Percentiles rank a stretch among this genome's conserved stretches.
Evolutionary conservation across 2,888 invertebrate species (phyloP).

Genomic region (Galeruca laticollis): DNA sequence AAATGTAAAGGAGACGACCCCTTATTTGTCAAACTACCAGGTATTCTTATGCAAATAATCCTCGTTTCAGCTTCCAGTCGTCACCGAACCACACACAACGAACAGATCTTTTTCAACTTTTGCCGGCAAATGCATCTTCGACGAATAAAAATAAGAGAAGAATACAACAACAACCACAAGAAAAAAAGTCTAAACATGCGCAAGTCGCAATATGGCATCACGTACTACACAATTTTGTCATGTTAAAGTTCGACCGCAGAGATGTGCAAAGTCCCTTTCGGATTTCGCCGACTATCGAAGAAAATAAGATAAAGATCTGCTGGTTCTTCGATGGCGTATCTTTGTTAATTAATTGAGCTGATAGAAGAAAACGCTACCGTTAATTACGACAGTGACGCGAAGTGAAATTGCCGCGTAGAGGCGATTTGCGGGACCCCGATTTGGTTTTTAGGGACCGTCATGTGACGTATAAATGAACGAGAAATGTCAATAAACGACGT

Average conservation of each 20-base stretch:
- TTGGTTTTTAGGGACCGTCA: slow-evolving; percentile 8
- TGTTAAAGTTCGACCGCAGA: slow-evolving; percentile 37
- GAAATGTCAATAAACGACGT: too few species aligned
- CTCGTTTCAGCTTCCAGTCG: slow-evolving; percentile 13
- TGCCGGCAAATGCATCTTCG: slow-evolving; percentile 19
- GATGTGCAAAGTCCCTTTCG: slow-evolving; percentile 36
- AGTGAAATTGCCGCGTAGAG: slow-evolving; percentile 15
- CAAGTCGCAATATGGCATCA: slow-evolving; percentile 44
- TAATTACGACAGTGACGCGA: slow-evolving; percentile 34
- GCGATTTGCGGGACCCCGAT: slow-evolving; percentile 30
- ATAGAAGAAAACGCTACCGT: slow-evolving; percentile 42
- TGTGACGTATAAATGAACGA: not conserved
- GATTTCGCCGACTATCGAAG: slow-evolving; percentile 38
- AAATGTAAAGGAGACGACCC: slow-evolving; percentile 7
- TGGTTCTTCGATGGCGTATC: slow-evolving; percentile 54
- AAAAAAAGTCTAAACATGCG: slow-evolving; percentile 37
- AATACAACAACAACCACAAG: slow-evolving; percentile 22
- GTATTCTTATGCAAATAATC: slow-evolving; percentile 31
- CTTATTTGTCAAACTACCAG: slow-evolving; percentile 23
- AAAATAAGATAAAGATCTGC: slow-evolving; percentile 54
- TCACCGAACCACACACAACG: slow-evolving; percentile 34
- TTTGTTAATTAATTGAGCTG: slow-evolving; percentile 60
- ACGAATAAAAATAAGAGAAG: not conserved
- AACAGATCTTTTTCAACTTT: slow-evolving; percentile 28
- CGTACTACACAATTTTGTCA: slow-evolving; percentile 45